Base-by-base conservation (phyloP, 1,140 invertebrate species). In the Drepana arcuata region DNA sequence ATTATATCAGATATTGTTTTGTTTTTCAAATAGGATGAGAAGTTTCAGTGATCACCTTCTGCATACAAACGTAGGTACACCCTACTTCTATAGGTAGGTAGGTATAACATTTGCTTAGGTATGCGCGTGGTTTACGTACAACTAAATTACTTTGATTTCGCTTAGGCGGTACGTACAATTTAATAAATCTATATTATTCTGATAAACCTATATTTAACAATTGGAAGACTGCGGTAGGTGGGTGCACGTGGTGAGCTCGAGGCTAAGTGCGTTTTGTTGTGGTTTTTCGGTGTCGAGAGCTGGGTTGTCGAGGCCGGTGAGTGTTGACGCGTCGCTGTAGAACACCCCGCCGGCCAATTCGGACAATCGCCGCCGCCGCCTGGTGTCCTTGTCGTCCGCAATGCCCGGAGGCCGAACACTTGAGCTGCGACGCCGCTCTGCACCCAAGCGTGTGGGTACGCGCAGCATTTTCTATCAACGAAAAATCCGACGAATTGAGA, bases 271-370 rank as follows among this genome's bases (percentile, higher is more conserved):
- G 14, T 77, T 66, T 11, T 52, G 36, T 30, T 53, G 52, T 1
- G 65, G 58, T 41, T 74, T 72, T 28, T 78, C 74, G 2, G 56
- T 35, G 34, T 81, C 72, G 0, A 78, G 41, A 0, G 64, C 77
- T 2, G 53, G 63, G 47, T 81, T 81, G 37, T 81, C 72, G 38
- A 65, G 66, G 3, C 70, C 70, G 0, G 59, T 63, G 24, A 70
- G 64, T 1, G 49, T 47, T 1, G 61, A 42, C 2, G 53, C 55
- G 30, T 81, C 77, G 42, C 77, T 81, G 58, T 82, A 79, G 55
- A 82, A 82, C 14, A 79, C 71, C 5, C 78, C 78, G 10, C 78
- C 74, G 0, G 78, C 78, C 29, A 82, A 36, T 37, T 82, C 78
- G 5, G 78, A 82, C 2, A 82, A 54, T 0, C 73, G 61, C 1